Percentiles rank a stretch among this genome's conserved stretches.
phyloP scores from a whole-genome alignment of 2,797 vertebrate genomes.

The Oreochromis grahami region DNA sequence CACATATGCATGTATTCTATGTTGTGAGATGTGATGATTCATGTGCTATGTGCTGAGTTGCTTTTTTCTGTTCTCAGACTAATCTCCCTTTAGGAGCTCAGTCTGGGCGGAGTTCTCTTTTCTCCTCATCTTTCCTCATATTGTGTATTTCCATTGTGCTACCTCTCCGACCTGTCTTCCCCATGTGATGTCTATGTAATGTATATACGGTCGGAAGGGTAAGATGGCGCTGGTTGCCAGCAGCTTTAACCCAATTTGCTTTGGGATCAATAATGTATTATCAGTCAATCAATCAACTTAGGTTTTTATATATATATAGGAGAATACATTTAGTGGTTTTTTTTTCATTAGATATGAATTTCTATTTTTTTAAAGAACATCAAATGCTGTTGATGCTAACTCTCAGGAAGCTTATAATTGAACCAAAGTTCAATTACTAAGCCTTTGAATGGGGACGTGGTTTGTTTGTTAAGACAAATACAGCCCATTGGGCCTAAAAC shows the following conservation, averaged over 20 bases:
- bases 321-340: background rate
- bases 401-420: background rate
- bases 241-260: background rate
- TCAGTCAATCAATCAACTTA: background rate
- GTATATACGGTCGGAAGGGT: background rate
- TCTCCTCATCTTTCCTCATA: background rate
- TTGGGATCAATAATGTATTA: background rate
- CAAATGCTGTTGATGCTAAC: background rate
- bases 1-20: background rate
- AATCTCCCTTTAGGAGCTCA: background rate
- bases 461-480: background rate
- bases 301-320: background rate
- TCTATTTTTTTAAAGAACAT: background rate
- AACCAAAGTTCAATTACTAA: background rate
- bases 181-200: background rate
- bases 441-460: background rate
- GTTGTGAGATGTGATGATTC: background rate
- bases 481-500: background rate
- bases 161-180: background rate
- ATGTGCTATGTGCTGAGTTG: background rate
- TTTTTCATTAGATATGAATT: background rate
- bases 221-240: background rate
- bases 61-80: background rate
- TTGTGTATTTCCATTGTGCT: background rate
- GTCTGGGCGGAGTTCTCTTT: background rate